Base-by-base conservation (phyloP, 1,140 invertebrate species). In the Drosophila burlai region DNA sequence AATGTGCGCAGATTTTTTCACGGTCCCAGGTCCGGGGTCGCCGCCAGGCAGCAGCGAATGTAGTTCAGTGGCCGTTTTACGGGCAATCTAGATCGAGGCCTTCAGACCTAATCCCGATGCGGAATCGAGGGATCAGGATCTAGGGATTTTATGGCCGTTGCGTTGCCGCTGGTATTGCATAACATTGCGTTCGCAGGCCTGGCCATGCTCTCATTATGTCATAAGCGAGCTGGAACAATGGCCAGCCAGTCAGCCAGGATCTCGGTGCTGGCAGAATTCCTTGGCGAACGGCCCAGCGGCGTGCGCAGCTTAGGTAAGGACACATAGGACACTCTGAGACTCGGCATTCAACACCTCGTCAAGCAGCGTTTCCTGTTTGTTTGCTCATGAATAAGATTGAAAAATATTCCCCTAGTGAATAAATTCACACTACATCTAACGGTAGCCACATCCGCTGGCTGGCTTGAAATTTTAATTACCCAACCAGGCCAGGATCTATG, bases 381-480 rank as follows among this genome's bases (percentile, higher is more conserved):
- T 57, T 60, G 81, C 65, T 82, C 65, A 84, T 81, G 64, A 76
- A 84, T 84, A 84, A 63, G 73, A 78, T 80, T 78, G 43, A 4
- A 9, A 4, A 9, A 47, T 47, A 47, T 47, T 24, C 21, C 46
- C 46, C 21, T 7, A 75, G 81, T 89, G 84, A 80, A 79, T 67
- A 89, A 81, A 87, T 89, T 90, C 84, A 87, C 84, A 89, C 83
- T 45, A 29, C n/a, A 46, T 57, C 73, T 89, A 87, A 87, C 84
- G 83, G 83, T 89, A 87, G 84, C 68, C 55, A 80, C 81, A 83
- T 83, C 83, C 83, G 80, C 29, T 60, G 21, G 13, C 40, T 40
- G 49, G 31, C 18, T 45, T 47, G 47, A 55, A 46, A 65, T 79
- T 76, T 82, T 86, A 86, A 82, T 85, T 86, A 57, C 58, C 67